Evolutionary conservation across 2,888 invertebrate genomes (phyloP), one percentile per base, ranked within the genome.

Genomic region (Phytoseiulus persimilis): DNA sequence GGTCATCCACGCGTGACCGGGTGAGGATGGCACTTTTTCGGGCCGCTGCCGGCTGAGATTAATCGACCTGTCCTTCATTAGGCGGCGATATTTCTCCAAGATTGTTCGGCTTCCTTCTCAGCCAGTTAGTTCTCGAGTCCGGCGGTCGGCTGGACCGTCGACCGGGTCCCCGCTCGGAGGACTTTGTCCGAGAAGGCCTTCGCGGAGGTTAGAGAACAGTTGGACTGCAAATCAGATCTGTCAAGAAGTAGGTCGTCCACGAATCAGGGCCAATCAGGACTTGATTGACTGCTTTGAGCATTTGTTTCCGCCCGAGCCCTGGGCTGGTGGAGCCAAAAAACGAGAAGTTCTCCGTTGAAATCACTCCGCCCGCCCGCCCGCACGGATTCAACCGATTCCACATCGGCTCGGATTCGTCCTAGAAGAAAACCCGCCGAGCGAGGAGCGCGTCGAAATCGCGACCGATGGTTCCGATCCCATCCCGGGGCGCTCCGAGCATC

Each of bases 41-140:
- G 65, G 11, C 1, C 11, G 18, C 65, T 2, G 65, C 23, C 65
- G 65, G 65, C n/a, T 33, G 87, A 87, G 87, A 87, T 33, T 87
- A 87, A 87, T 87, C 87, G 87, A 87, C 32, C 39, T 87, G 87
- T 32, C 87, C 87, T 87, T 87, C 87, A 87, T 87, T 87, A 87
- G 87, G 87, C 87, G 87, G 33, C 87, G 87, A 87, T 87, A 87
- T 87, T 87, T 87, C 33, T 87, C 39, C 87, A n/a, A 33, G 33
- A 87, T 87, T n/a, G 87, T 32, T 32, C 33, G 33, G 9, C 87
- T 32, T 33, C 3, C 32, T 31, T 84, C 84, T 87, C 18, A 11
- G 28, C 32, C n/a, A 33, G 33, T 45, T 45, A 87, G 65, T 65
- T 9, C 18, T 6, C 65, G 65, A 14, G 11, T 65, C 39, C 1